Conservation (phyloP, 1,140 invertebrate genomes). For the Halesus radiatus region DNA sequence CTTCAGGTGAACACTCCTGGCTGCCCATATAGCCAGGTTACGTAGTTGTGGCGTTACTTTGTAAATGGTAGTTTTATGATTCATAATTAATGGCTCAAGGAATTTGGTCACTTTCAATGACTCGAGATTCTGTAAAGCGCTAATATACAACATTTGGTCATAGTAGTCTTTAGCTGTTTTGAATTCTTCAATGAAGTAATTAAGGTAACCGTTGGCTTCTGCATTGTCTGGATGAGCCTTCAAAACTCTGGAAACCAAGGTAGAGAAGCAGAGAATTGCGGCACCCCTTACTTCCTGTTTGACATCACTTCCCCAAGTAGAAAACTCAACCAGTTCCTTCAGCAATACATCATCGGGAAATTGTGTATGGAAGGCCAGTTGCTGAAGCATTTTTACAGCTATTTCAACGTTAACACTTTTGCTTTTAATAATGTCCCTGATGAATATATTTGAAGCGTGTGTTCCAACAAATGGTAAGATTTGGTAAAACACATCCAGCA, state of each 20-base stretch:
- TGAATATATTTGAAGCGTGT: constrained; percentile 60
- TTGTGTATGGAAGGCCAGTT: constrained; percentile 62
- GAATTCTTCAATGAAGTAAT: constrained; percentile 56
- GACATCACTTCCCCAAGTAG: constrained; percentile 54
- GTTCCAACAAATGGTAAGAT: constrained; percentile 67
- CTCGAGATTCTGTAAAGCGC: constrained; percentile 58
- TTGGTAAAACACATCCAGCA: constrained; percentile 61
- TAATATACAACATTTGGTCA: constrained; percentile 53
- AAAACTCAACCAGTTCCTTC: constrained; percentile 60
- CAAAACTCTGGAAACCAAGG: constrained; percentile 62
- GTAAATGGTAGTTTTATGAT: constrained; percentile 50
- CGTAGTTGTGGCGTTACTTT: constrained; percentile 59
- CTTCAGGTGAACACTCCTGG: constrained; percentile 55
- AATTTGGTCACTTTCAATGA: constrained; percentile 52
- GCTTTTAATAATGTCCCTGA: constrained; percentile 60
- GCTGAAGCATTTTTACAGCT: constrained; percentile 60
- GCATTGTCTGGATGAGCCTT: constrained; percentile 48
- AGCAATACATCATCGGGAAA: constrained; percentile 61
- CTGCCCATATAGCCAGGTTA: constrained; percentile 60
- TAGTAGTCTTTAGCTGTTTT: constrained; percentile 51
- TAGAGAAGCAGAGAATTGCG: constrained; percentile 63
- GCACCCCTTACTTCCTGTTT: constrained; percentile 58
- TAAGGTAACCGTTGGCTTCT: constrained; percentile 43
- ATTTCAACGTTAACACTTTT: constrained; percentile 58
- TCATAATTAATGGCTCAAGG: constrained; percentile 50